phyloP scores from a whole-genome alignment of 1,140 invertebrate species.

The Stegodyphus mimosarum region DNA sequence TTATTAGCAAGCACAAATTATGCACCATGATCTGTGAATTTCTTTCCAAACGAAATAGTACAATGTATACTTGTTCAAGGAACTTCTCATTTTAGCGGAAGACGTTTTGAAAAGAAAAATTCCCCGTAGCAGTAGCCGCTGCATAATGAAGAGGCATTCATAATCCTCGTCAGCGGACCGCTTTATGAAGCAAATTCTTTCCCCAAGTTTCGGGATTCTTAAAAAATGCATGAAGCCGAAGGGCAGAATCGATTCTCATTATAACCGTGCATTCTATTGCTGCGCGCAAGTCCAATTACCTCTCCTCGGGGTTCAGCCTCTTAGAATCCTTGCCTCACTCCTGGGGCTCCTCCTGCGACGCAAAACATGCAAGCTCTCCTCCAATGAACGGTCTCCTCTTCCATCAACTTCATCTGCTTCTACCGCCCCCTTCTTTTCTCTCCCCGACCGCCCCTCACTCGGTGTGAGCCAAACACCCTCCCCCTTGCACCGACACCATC shows the following conservation, averaged over 20 bases:
- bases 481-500: not conserved
- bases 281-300: constrained; percentile 39
- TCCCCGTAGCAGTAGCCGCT: not conserved
- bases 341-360: constrained; percentile 45
- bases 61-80: not conserved
- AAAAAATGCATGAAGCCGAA: constrained; percentile 52
- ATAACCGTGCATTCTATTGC: constrained; percentile 42
- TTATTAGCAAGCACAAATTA: too few relatives aligned
- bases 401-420: constrained; percentile 13
- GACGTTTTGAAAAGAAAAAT: constrained; percentile 47
- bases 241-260: constrained; percentile 51
- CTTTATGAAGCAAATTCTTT: constrained; percentile 41
- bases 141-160: constrained; percentile 46
- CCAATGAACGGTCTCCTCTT: constrained; percentile 35
- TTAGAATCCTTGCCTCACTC: constrained; percentile 48
- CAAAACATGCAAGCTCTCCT: constrained; percentile 51
- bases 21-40: too few relatives aligned
- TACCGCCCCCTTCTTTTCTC: constrained; percentile 39
- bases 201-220: constrained; percentile 12
- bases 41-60: constrained; percentile 9
- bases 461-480: not conserved
- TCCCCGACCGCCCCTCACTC: not conserved
- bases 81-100: not conserved
- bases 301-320: constrained; percentile 46
- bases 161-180: constrained; percentile 3